phyloP scores from a whole-genome alignment of 2,888 invertebrate species.

The Melanchra persicariae region DNA sequence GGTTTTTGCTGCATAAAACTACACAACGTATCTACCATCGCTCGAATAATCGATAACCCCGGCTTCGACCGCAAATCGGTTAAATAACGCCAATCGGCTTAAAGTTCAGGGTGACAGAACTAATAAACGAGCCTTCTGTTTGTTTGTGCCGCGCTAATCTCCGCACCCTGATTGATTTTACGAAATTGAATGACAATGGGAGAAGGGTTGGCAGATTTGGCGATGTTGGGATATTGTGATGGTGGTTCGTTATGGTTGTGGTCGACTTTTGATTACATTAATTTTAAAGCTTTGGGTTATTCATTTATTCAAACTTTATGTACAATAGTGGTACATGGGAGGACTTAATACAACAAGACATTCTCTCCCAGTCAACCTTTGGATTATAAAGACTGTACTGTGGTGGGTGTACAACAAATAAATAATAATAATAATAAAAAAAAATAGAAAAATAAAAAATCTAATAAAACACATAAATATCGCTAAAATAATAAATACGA shows the following conservation, averaged over 20 bases:
- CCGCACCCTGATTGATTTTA: slow-evolving; percentile 52
- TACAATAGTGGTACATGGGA: no score
- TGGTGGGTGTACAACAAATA: no score
- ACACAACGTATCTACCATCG: not conserved
- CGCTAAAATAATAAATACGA: no score
- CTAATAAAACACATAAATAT: no score
- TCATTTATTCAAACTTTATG: no score
- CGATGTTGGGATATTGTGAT: not conserved
- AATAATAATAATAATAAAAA: no score
- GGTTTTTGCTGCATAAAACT: not conserved
- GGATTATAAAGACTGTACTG: no score
- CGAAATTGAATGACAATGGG: slow-evolving; percentile 44
- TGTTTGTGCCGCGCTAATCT: slow-evolving; percentile 57
- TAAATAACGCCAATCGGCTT: slow-evolving; percentile 48
- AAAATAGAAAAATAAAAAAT: no score
- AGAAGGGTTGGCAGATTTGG: slow-evolving; percentile 13
- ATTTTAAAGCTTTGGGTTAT: not conserved
- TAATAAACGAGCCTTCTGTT: slow-evolving; percentile 55
- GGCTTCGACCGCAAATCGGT: slow-evolving; percentile 25
- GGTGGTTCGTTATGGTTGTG: not conserved
- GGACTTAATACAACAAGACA: no score
- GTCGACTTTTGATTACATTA: not conserved
- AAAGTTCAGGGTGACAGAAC: slow-evolving; percentile 50
- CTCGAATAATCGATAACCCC: not conserved
- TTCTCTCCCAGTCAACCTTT: no score